These are phyloP conservation scores for Atrina japonica DNA, from an alignment of 2,888 invertebrate species.

Conservation along the genomic window DNA sequence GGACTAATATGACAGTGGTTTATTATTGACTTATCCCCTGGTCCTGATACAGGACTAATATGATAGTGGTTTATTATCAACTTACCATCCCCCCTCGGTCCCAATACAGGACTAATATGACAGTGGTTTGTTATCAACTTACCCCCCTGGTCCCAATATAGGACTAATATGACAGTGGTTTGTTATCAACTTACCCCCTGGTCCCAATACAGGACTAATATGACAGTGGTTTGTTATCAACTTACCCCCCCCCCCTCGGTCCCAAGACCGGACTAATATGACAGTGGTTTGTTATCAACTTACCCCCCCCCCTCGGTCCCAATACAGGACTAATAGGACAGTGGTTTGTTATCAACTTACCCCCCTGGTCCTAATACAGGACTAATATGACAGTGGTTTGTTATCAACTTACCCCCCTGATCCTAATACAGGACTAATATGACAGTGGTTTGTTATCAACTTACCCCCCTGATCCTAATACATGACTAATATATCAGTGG, in stretches of 20 bases:
- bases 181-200: too few relatives aligned
- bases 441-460: constrained; percentile 88
- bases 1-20: constrained; percentile 91
- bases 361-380: constrained; percentile 86
- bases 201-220: constrained; percentile 16
- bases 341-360: constrained; percentile 89
- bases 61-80: too few relatives aligned
- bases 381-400: constrained; percentile 89
- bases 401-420: constrained; percentile 89
- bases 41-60: too few relatives aligned
- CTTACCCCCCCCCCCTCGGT: constrained; percentile 7
- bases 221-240: too few relatives aligned
- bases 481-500: too few relatives aligned
- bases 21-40: constrained; percentile 89
- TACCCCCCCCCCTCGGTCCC: constrained; percentile 78
- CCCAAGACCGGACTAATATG: background rate
- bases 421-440: constrained; percentile 86
- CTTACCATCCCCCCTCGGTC: too few relatives aligned
- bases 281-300: constrained; percentile 46
- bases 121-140: too few relatives aligned
- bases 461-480: constrained; percentile 93
- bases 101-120: too few relatives aligned
- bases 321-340: constrained; percentile 89
- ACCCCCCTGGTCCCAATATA: too few relatives aligned
- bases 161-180: too few relatives aligned